A percentile compares a stretch with the other conserved stretches of the same genome.
Evolutionary conservation across 2,888 invertebrate species (phyloP).

Genomic region (Dasysyrphus tricinctus): DNA sequence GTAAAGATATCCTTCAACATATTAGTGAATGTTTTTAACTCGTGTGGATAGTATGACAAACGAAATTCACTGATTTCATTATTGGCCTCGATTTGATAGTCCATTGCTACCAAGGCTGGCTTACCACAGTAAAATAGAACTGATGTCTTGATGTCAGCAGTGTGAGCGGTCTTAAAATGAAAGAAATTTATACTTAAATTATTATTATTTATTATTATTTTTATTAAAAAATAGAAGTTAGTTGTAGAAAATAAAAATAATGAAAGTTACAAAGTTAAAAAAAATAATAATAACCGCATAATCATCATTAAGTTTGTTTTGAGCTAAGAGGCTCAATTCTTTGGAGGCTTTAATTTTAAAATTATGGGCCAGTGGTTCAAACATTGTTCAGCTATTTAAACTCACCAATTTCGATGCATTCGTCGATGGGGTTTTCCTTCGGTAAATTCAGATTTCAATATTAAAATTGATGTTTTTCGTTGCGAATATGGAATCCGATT

Average conservation of each 20-base stretch:
- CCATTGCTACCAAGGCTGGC: constrained; percentile 91
- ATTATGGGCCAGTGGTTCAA: too few relatives aligned
- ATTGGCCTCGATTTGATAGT: constrained; percentile 90
- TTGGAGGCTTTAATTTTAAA: too few relatives aligned
- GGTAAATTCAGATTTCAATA: too few relatives aligned
- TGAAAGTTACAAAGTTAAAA: too few relatives aligned
- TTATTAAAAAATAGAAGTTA: neutral
- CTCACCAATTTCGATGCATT: too few relatives aligned
- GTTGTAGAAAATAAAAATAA: neutral
- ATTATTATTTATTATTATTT: neutral
- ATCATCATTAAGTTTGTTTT: too few relatives aligned
- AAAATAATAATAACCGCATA: too few relatives aligned
- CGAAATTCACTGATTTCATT: constrained; percentile 89
- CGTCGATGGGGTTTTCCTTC: too few relatives aligned
- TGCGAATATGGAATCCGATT: too few relatives aligned
- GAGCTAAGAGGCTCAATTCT: too few relatives aligned
- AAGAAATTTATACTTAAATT: neutral
- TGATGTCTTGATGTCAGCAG: constrained; percentile 93
- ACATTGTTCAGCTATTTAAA: too few relatives aligned
- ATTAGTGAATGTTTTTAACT: constrained; percentile 87
- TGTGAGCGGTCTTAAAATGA: constrained; percentile 88
- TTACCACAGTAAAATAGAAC: constrained; percentile 91
- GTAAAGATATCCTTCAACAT: constrained; percentile 90
- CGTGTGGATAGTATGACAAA: constrained; percentile 94
- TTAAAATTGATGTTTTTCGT: too few relatives aligned